phyloP scores from a whole-genome alignment of 35 echinoderm and acorn worm genomes.

The Hemicentrotus pulcherrimus region DNA sequence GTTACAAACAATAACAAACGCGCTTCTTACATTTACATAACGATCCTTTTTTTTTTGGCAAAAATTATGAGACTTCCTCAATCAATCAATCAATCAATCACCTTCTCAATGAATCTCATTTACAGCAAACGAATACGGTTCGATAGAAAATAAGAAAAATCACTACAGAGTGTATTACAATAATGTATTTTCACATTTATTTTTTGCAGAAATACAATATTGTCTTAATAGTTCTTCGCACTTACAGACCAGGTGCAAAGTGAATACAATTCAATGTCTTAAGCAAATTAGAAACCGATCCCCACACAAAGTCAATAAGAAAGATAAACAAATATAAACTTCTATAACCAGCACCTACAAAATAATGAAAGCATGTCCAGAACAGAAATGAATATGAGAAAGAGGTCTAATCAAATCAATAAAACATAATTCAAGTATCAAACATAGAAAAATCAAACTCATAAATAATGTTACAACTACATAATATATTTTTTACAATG shows the following conservation, averaged over 20 bases:
- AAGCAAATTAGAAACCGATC: background rate
- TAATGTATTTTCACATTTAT: background rate
- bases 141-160: background rate
- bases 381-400: background rate
- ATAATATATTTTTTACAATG: background rate
- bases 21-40: too few species aligned
- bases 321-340: too few species aligned
- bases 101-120: background rate
- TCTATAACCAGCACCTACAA: background rate
- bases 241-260: background rate
- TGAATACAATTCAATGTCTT: background rate
- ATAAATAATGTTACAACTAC: background rate
- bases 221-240: background rate
- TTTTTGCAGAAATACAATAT: slow-evolving; percentile 20
- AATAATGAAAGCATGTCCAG: background rate
- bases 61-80: background rate
- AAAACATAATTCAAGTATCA: background rate
- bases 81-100: background rate
- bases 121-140: background rate
- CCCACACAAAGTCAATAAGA: background rate
- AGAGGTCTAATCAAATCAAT: background rate
- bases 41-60: too few species aligned
- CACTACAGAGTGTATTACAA: background rate
- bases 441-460: background rate
- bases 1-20: too few species aligned